A percentile compares a stretch with the other conserved stretches of the same genome.
These are phyloP conservation scores for Chamaea fasciata DNA, from an alignment of 2,113 vertebrate genomes.

Conservation along the genomic window DNA sequence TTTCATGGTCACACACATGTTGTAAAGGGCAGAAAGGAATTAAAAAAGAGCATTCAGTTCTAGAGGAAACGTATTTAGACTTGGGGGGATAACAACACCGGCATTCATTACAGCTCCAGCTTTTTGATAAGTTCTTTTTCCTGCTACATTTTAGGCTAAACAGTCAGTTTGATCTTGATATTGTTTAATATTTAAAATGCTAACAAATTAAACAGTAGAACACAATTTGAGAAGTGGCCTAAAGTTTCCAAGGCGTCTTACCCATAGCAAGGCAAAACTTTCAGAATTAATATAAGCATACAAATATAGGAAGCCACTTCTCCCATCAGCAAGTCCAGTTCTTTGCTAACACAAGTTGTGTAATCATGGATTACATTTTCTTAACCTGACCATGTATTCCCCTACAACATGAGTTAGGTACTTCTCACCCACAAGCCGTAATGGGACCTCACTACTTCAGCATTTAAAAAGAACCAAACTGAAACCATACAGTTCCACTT, in stretches of 20 bases:
- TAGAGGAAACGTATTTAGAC: background rate
- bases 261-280: background rate
- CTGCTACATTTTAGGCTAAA: background rate
- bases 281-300: background rate
- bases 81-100: accelerated
- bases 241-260: background rate
- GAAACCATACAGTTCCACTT: background rate
- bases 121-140: background rate
- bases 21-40: background rate
- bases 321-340: background rate
- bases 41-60: background rate
- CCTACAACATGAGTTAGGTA: accelerated
- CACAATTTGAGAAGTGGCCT: background rate
- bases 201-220: background rate
- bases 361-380: background rate
- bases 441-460: background rate
- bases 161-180: background rate
- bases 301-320: background rate
- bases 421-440: background rate
- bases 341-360: background rate
- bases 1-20: background rate
- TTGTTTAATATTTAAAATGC: background rate
- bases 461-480: background rate
- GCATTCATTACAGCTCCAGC: background rate
- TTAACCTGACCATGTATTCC: background rate